Evolutionary conservation across 2,113 vertebrate genomes (phyloP), one percentile per base, ranked within the genome.

Genomic region (Tachysurus vachellii): DNA sequence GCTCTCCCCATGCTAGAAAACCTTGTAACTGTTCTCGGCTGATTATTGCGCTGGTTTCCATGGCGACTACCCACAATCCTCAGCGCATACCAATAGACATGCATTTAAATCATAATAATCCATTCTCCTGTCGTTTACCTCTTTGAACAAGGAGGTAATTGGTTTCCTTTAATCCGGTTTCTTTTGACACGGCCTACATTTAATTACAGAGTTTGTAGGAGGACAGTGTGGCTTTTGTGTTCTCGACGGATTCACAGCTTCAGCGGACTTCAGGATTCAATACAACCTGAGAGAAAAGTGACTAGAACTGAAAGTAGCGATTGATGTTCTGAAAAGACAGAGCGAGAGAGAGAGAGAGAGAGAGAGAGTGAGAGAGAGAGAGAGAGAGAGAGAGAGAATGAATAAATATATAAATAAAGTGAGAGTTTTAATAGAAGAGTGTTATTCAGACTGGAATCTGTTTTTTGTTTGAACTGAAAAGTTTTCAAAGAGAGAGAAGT

Each of bases 41-140:
- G 80, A 89, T 88, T 89, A 89, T 88, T 83, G 82, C 84, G n/a
- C 50, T 17, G 84, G 90, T 90, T 86, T 76, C 90, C 86, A 90
- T 89, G 88, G 88, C 57, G 80, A 90, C 90, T 84, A 50, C 85
- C n/a, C 64, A 76, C 88, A 87, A 87, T 80, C 54, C 71, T 77
- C 47, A 31, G 68, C 53, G 66, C 86, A 56, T 88, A 85, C 82
- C 85, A 87, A 86, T 86, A 87, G 86, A 87, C 50, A 62, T 28
- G 53, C 87, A 88, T 89, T 90, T 83, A 86, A 90, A 90, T 88
- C 84, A 89, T 87, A 88, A 89, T 89, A 82, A 89, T 90, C 81
- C 87, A 88, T 89, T 87, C 83, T 86, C 75, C 80, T 77, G 80
- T 28, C 70, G 66, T 88, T 85, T 80, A 84, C 80, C 68, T 44